A percentile compares a stretch with the other conserved stretches of the same genome.
These are phyloP conservation scores for Drosophila chauvacae DNA, from an alignment of 1,140 invertebrate species.

Conservation along the genomic window DNA sequence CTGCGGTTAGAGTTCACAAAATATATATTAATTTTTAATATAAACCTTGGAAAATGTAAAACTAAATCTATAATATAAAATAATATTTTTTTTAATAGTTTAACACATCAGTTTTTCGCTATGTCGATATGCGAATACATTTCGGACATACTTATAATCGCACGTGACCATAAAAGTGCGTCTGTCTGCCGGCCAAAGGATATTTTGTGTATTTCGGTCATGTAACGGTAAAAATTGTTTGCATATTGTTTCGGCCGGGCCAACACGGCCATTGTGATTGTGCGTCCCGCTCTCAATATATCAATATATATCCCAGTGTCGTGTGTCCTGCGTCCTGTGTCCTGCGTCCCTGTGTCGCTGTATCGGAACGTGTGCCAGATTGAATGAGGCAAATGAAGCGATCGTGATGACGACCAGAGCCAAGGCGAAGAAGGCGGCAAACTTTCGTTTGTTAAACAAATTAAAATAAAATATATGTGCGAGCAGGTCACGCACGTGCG, in stretches of 20 bases:
- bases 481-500: conserved; percentile 68
- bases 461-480: conserved; percentile 77
- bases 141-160: conserved; percentile 47
- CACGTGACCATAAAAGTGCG: conserved; percentile 74
- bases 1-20: no score
- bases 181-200: conserved; percentile 35
- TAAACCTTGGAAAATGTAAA: not conserved
- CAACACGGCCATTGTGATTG: conserved; percentile 67
- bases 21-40: no score
- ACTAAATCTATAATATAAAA: not conserved
- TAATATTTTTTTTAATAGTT: not conserved
- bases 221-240: conserved; percentile 81
- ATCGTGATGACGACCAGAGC: conserved; percentile 63
- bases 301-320: not conserved
- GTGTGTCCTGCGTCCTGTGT: not conserved
- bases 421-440: conserved; percentile 23
- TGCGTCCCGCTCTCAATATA: conserved; percentile 25
- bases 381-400: conserved; percentile 81
- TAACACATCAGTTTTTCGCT: not conserved
- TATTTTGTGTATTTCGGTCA: conserved; percentile 77
- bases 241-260: conserved; percentile 75
- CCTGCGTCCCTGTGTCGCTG: not conserved
- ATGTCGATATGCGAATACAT: conserved; percentile 15
- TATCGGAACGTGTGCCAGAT: conserved; percentile 72
- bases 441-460: conserved; percentile 74